phyloP scores from a whole-genome alignment of 2,888 invertebrate genomes.

The Himalopsyche kuldschensis region DNA sequence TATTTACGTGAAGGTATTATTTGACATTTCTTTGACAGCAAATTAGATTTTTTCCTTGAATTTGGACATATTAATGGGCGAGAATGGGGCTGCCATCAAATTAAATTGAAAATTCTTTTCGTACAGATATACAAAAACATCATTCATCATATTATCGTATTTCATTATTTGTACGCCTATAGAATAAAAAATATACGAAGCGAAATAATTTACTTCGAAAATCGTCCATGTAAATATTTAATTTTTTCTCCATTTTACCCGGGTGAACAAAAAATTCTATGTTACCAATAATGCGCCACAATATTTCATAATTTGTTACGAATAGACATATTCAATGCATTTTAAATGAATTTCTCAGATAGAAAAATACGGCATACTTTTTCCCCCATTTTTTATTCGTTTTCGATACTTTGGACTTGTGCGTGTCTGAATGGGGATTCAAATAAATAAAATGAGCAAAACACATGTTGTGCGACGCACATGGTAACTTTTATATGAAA shows the following conservation, averaged over 20 bases:
- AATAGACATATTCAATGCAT: conserved; percentile 39
- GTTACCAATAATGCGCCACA: conserved; percentile 30
- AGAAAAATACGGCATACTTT: neutral
- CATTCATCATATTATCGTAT: no score
- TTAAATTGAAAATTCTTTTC: no score
- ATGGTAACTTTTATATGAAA: neutral
- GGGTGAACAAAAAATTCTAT: neutral
- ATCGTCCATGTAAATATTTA: neutral
- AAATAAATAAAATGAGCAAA: neutral
- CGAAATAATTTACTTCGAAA: neutral
- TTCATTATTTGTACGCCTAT: no score
- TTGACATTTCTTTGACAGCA: no score
- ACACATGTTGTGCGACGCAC: neutral
- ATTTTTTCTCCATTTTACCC: neutral
- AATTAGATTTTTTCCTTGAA: no score
- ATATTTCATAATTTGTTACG: conserved; percentile 39
- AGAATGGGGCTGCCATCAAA: no score
- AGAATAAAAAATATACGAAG: neutral
- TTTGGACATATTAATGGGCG: no score
- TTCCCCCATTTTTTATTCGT: conserved; percentile 20
- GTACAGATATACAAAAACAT: no score
- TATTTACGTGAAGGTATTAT: no score
- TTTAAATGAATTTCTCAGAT: conserved; percentile 35
- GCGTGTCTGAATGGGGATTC: neutral
- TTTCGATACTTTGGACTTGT: conserved; percentile 1